Base-by-base conservation (phyloP, 1,140 invertebrate genomes). In the Papilio aristodemus region DNA sequence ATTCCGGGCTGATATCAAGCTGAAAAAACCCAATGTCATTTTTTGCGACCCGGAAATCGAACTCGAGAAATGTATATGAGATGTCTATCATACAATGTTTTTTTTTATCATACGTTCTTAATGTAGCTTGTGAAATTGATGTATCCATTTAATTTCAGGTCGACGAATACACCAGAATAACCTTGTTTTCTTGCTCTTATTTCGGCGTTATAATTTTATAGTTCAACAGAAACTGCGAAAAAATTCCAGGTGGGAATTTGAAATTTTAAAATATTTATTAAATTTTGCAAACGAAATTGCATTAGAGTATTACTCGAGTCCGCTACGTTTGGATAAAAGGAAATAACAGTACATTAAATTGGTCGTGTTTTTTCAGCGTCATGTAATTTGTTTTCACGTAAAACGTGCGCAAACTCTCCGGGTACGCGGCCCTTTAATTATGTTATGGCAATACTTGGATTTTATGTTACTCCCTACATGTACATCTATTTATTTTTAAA, bases 321-420 rank as follows among this genome's bases (percentile, higher is more conserved):
- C 17, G 17, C 19, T 64, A 25, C 62, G 38, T 43, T 17, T 11
- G 62, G 14, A 64, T 64, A 43, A 64, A 64, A 64, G 39, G 38
- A 25, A 62, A 62, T 62, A 62, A 38, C 59, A 62, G 59, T 54
- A 38, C 36, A 62, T 62, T 62, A 64, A 43, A 64, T 41, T 43
- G 62, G 38, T 41, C 62, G 62, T 64, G 62, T 64, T 64, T 64
- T 64, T 64, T 43, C 62, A 64, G 38, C 22, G 62, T 38, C 62
- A 38, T 27, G 62, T 43, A 64, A 64, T 64, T 64, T 64, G 62
- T 64, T 41, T 43, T 43, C 22, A 19, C 37, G 62, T 64, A 64
- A 64, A 64, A 64, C 22, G 62, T 38, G 62, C 59, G 62, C 38
- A 64, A 64, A n/a, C 25, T 25, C 39, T 41, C 39, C n/a, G 62